phyloP scores from a whole-genome alignment of 2,113 vertebrate genomes.

The Peucedramus taeniatus region DNA sequence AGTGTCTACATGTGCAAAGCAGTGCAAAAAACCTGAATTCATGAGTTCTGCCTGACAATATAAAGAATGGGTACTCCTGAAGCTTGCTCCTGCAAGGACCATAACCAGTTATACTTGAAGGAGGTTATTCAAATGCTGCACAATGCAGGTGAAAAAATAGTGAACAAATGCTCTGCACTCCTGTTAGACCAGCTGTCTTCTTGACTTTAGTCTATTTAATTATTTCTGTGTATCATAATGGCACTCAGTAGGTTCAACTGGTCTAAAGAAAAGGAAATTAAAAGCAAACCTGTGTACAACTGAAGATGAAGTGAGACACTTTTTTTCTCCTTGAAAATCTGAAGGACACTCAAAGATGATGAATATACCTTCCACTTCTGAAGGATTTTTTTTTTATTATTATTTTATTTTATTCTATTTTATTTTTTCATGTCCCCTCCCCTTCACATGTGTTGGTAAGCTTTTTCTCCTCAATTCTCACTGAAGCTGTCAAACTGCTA shows the following conservation, averaged over 20 bases:
- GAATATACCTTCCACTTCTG: background rate
- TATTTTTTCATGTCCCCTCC: background rate
- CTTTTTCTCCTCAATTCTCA: background rate
- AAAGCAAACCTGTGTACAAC: background rate
- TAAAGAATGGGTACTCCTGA: background rate
- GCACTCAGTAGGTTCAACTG: background rate
- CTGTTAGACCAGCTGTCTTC: background rate
- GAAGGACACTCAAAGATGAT: background rate
- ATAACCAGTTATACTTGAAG: background rate
- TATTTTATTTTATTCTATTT: too few relatives aligned
- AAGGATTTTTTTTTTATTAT: background rate
- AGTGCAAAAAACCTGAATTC: background rate
- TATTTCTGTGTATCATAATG: background rate
- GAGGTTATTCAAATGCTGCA: background rate
- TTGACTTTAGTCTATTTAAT: background rate
- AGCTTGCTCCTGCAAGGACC: background rate
- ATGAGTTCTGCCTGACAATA: background rate
- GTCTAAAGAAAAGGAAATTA: background rate
- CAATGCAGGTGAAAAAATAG: background rate
- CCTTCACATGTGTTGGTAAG: background rate
- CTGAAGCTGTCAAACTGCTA: background rate
- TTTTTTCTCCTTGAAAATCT: background rate
- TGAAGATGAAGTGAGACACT: background rate
- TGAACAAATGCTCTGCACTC: background rate
- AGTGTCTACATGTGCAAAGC: background rate